Evolutionary conservation across 2,113 vertebrate species (phyloP), one percentile per base, ranked within the genome.

Genomic region (Geococcyx californianus): DNA sequence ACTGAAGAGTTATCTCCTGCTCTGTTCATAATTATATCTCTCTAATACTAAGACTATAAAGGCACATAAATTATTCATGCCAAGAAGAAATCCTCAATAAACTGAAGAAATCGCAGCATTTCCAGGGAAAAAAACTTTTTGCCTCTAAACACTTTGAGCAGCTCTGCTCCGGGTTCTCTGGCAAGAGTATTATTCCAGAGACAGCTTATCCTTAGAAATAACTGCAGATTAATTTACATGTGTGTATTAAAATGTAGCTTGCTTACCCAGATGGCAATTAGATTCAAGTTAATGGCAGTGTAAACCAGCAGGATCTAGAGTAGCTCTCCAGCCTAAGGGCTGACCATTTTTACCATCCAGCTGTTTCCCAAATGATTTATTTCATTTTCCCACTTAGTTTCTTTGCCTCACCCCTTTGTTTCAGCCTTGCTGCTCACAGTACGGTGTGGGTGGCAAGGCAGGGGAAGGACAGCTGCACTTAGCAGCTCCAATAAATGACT

Each of bases 301-400:
- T 63, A 45, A 62, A 42, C 24, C 75, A 90, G 82, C 73, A 62
- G 85, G 73, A 58, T 82, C 64, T 89, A 69, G 78, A 81, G 55
- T 13, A 92, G 80, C 47, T 88, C 40, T 79, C n/a, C 69, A 82
- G 28, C 72, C 68, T 89, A 19, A 90, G 66, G 84, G 81, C 56
- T 92, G 75, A 68, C 66, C 87, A 13, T 60, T 96, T 70, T 79
- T 96, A 75, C 34, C 60, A 54, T 77, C 60, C 89, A 93, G 45
- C 84, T 96, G 87, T 90, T 96, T 94, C 93, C 84, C 33, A 93
- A 93, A 67, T 77, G 25, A 94, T 91, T 94, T 94, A 84, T 94
- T 91, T 91, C 13, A 58, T 94, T 91, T 95, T 93, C 86, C 58
- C 88, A 29, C 62, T 82, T 93, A 63, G 38, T 45, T 93, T 84